phyloP scores from a whole-genome alignment of 2,888 invertebrate species.

The Yponomeuta malinellus region DNA sequence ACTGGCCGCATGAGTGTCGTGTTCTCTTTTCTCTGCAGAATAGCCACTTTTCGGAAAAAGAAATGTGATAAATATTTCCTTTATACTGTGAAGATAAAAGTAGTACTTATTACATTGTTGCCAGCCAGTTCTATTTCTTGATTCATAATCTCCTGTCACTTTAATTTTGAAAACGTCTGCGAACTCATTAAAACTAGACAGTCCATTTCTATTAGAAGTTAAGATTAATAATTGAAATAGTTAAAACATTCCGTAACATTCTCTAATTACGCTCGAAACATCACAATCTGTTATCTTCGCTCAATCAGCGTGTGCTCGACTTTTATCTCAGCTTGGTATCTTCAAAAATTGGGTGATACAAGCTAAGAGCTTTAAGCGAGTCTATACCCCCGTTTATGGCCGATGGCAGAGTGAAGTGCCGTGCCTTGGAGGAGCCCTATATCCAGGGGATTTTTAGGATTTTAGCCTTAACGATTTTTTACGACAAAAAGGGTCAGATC shows the following conservation, averaged over 20 bases:
- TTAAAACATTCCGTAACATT: not conserved
- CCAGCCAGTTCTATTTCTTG: not conserved
- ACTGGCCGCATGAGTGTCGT: not conserved
- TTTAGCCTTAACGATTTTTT: too few relatives aligned
- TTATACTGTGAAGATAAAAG: not conserved
- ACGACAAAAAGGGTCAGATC: too few relatives aligned
- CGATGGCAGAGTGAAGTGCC: too few relatives aligned
- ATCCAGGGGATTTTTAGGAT: too few relatives aligned
- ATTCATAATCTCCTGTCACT: not conserved
- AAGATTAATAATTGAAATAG: conserved; percentile 1
- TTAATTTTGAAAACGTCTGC: too few relatives aligned
- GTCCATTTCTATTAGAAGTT: not conserved
- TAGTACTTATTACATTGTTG: not conserved
- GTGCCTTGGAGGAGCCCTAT: too few relatives aligned
- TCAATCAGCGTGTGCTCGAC: conserved; percentile 36
- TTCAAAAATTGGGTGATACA: conserved; percentile 16
- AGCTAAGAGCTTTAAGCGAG: conserved; percentile 21
- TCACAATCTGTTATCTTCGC: conserved; percentile 36
- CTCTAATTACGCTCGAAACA: conserved; percentile 46
- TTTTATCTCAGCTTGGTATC: conserved; percentile 30
- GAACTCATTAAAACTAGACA: not conserved
- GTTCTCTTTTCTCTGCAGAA: not conserved
- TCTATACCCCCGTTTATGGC: too few relatives aligned
- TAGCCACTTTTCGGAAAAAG: not conserved
- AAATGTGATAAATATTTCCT: not conserved